These are phyloP conservation scores for Xylota segnis DNA, from an alignment of 2,888 invertebrate species.

Conservation along the genomic window DNA sequence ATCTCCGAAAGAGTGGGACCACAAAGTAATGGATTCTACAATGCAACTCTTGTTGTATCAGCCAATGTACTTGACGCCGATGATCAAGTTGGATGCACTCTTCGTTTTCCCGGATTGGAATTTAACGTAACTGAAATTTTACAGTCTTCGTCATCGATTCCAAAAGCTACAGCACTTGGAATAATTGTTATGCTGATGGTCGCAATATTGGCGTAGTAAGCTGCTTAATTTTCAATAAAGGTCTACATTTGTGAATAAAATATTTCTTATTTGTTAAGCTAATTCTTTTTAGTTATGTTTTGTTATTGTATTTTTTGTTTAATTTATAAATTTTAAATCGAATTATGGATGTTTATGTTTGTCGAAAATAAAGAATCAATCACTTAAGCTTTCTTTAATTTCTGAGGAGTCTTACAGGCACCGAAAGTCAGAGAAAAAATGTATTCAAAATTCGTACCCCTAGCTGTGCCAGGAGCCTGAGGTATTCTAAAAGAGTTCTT, in stretches of 20 bases:
- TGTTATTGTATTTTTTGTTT: no score
- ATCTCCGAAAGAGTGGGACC: conserved; percentile 33
- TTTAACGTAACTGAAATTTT: conserved; percentile 58
- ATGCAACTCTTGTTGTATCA: conserved; percentile 51
- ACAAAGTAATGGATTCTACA: conserved; percentile 45
- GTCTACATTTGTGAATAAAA: conserved; percentile 56
- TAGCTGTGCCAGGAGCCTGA: no score
- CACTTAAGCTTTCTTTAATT: no score
- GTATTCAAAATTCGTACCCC: no score
- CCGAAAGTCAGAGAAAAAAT: no score
- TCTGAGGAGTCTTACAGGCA: no score
- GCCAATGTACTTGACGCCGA: conserved; percentile 40
- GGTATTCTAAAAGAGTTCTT: no score
- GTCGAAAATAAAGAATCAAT: no score
- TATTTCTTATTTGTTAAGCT: background rate
- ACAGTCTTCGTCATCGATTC: conserved; percentile 39
- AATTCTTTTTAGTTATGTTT: no score
- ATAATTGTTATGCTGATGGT: conserved; percentile 19
- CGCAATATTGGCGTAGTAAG: conserved; percentile 21
- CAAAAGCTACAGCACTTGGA: conserved; percentile 15
- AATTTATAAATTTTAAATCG: no score
- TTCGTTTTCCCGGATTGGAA: conserved; percentile 40
- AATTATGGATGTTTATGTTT: no score
- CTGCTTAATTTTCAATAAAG: conserved; percentile 24
- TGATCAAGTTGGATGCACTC: conserved; percentile 51